These are phyloP conservation scores for Danio choprae DNA, from an alignment of 2,797 vertebrate species.

Conservation along the genomic window DNA sequence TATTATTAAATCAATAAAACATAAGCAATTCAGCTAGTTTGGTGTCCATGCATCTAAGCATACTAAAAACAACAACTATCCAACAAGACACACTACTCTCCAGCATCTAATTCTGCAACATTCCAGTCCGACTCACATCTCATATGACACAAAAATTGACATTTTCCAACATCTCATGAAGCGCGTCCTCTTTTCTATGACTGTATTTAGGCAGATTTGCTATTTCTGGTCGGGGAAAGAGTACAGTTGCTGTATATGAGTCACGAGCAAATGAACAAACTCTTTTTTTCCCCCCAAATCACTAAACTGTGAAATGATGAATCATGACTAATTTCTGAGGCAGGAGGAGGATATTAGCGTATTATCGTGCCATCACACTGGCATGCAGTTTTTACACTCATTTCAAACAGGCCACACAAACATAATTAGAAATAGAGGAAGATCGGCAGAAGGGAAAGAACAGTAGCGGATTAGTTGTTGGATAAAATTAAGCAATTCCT, in stretches of 20 bases:
- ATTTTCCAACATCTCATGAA: neutral
- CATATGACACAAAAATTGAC: neutral
- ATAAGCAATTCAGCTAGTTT: neutral
- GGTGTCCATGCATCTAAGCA: too few species aligned
- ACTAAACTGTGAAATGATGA: constrained; percentile 36
- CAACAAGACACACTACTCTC: neutral
- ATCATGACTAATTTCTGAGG: constrained; percentile 33
- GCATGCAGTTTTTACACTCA: constrained; percentile 18
- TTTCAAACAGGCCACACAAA: constrained; percentile 4
- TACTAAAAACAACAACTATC: neutral
- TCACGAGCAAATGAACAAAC: constrained; percentile 38
- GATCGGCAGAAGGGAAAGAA: constrained; percentile 1
- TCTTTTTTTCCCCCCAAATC: neutral
- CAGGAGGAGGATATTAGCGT: neutral
- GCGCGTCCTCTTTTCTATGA: constrained; percentile 12
- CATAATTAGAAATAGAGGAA: constrained; percentile 9
- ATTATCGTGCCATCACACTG: constrained; percentile 12
- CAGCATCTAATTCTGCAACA: neutral
- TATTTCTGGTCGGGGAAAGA: constrained; percentile 41
- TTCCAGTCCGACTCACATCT: neutral
- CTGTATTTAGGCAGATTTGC: constrained; percentile 26
- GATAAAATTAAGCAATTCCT: neutral
- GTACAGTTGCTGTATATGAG: constrained; percentile 38
- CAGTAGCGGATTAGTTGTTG: constrained; percentile 18
- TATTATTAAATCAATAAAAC: neutral